Percentiles rank a stretch among this genome's conserved stretches.
phyloP scores from a whole-genome alignment of 2,888 invertebrate genomes.

The Neoascia interrupta region DNA sequence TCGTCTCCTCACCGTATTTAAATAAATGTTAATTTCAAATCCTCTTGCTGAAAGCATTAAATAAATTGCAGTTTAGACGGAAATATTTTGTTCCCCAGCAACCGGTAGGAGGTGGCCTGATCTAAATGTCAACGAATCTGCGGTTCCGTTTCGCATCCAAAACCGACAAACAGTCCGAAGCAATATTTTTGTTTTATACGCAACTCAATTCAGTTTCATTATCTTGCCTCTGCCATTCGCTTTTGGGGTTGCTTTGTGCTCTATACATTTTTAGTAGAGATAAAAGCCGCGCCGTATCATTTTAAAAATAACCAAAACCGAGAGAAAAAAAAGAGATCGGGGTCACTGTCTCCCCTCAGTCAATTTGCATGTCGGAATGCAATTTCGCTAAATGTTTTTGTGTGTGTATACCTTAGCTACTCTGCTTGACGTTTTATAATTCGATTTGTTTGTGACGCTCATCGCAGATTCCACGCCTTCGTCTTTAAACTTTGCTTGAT shows the following conservation, averaged over 20 bases:
- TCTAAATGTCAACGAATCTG: slow-evolving; percentile 67
- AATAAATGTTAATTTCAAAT: slow-evolving; percentile 28
- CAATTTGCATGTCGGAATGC: slow-evolving; percentile 67
- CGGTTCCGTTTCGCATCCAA: slow-evolving; percentile 57
- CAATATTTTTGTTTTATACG: slow-evolving; percentile 32
- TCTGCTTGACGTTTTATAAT: no score
- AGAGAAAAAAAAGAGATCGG: slow-evolving; percentile 40
- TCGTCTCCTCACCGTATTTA: neutral
- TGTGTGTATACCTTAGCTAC: slow-evolving; percentile 23
- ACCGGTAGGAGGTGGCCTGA: slow-evolving; percentile 61
- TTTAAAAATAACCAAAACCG: slow-evolving; percentile 65
- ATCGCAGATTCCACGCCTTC: slow-evolving; percentile 42
- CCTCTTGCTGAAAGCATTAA: slow-evolving; percentile 24
- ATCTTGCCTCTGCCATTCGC: slow-evolving; percentile 46
- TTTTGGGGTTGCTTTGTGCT: slow-evolving; percentile 43
- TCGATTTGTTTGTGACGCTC: slow-evolving; percentile 57
- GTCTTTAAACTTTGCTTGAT: neutral
- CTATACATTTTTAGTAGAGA: slow-evolving; percentile 39
- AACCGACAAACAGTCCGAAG: slow-evolving; percentile 42
- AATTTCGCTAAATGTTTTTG: slow-evolving; percentile 57
- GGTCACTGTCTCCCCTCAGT: slow-evolving; percentile 66
- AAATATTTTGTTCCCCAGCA: slow-evolving; percentile 34
- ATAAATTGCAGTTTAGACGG: slow-evolving; percentile 53
- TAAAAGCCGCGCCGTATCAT: slow-evolving; percentile 47
- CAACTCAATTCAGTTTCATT: slow-evolving; percentile 60